Percentiles rank a stretch among this genome's conserved stretches.
Conservation (phyloP, 2,797 vertebrate species). For the Anisognathus igniventris region DNA sequence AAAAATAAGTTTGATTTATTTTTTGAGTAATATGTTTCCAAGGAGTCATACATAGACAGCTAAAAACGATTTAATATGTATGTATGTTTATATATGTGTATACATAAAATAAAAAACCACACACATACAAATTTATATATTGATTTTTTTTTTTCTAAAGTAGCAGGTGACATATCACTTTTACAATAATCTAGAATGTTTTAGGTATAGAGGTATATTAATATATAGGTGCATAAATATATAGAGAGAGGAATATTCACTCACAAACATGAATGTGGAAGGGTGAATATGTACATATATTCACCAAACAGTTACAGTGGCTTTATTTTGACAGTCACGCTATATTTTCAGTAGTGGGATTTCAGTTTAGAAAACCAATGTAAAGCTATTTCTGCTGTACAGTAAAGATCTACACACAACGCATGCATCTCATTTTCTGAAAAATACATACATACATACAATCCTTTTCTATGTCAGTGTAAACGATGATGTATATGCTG, state of each 20-base stretch:
- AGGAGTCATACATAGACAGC: not conserved
- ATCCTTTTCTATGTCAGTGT: not conserved
- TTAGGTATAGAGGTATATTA: not conserved
- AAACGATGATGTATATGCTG: not conserved
- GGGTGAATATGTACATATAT: not conserved
- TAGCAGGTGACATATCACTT: not conserved
- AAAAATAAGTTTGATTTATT: not conserved
- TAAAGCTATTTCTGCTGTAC: not conserved
- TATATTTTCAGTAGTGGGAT: not conserved
- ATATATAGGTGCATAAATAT: not conserved
- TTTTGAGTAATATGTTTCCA: not conserved
- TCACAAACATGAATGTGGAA: not conserved
- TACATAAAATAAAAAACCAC: not conserved
- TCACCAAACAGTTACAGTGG: not conserved
- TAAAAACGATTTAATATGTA: not conserved
- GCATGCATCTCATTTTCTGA: not conserved
- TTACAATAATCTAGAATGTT: not conserved
- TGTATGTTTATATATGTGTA: not conserved
- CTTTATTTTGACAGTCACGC: not conserved
- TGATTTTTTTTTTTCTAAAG: not conserved
- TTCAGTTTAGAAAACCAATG: not conserved
- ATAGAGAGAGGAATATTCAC: not conserved
- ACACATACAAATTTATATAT: not conserved
- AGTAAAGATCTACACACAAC: not conserved
- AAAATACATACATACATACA: not conserved